These are phyloP conservation scores for Temnothorax nylanderi DNA, from an alignment of 1,140 invertebrate species.

Conservation along the genomic window DNA sequence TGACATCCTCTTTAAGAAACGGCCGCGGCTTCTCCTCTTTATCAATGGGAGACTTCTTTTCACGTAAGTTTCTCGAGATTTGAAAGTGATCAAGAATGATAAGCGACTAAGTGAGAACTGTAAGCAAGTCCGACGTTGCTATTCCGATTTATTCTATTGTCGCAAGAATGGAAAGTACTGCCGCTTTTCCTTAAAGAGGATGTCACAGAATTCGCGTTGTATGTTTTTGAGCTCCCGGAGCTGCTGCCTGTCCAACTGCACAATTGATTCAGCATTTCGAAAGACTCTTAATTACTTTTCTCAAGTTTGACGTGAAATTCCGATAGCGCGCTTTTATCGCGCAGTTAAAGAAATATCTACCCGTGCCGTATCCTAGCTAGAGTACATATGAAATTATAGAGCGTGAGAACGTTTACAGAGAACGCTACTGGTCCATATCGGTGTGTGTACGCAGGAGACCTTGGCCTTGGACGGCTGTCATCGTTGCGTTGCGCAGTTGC, in stretches of 20 bases:
- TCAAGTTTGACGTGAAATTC: not conserved
- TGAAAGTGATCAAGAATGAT: not conserved
- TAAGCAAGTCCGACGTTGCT: not conserved
- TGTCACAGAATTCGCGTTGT: not conserved
- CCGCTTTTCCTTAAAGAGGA: conserved; percentile 23
- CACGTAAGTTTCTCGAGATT: not conserved
- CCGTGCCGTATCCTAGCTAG: not conserved
- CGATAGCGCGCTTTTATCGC: not conserved
- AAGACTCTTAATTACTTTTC: not conserved
- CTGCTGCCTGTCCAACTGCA: not conserved
- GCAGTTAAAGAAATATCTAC: not conserved
- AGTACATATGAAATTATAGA: not conserved
- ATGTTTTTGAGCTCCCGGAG: not conserved
- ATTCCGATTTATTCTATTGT: not conserved
- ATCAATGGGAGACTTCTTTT: not conserved
- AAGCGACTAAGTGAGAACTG: not conserved
- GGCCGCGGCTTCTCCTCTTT: not conserved
- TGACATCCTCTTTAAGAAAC: conserved; percentile 17
- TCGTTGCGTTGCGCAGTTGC: not conserved
- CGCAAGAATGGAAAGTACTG: not conserved
- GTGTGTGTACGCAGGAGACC: not conserved
- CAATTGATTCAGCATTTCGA: not conserved
- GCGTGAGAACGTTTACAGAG: not conserved
- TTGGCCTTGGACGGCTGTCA: conserved; percentile 9
- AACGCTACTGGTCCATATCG: not conserved